Conservation (phyloP, 2,113 vertebrate genomes). For the Arizona elegans region DNA sequence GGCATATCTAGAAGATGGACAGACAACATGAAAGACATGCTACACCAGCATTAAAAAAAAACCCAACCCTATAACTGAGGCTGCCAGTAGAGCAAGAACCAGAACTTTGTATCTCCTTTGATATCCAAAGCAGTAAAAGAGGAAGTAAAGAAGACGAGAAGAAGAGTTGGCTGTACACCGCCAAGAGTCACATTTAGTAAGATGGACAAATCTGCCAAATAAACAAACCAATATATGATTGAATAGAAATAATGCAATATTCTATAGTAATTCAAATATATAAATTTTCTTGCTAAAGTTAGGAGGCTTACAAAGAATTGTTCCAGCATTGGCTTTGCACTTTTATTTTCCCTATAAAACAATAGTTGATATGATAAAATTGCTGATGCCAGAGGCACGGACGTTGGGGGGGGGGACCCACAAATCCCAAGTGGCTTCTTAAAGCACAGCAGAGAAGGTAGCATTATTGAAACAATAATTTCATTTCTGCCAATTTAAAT, state of each 20-base stretch:
- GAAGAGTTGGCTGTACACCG: not conserved
- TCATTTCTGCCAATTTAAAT: not conserved
- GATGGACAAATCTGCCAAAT: not conserved
- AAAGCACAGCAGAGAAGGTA: not conserved
- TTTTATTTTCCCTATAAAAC: not conserved
- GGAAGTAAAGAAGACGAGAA: too few relatives aligned
- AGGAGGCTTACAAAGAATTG: not conserved
- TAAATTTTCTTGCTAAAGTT: not conserved
- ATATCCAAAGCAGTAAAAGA: too few relatives aligned
- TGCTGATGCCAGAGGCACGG: not conserved
- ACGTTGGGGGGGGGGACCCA: not conserved
- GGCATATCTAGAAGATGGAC: too few relatives aligned
- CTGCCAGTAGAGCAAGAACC: too few relatives aligned
- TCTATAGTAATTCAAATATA: not conserved
- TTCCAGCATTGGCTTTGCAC: not conserved
- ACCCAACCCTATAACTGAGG: too few relatives aligned
- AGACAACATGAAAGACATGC: too few relatives aligned
- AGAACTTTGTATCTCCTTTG: too few relatives aligned
- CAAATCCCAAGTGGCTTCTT: not conserved
- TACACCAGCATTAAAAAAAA: too few relatives aligned
- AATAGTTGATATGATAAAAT: not conserved
- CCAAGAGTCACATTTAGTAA: not conserved
- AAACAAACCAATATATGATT: not conserved
- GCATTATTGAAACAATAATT: not conserved
- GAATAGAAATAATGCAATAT: not conserved